Evolutionary conservation across 2,113 vertebrate genomes (phyloP), one percentile per base, ranked within the genome.

Genomic region (Ornithorhynchus anatinus): DNA sequence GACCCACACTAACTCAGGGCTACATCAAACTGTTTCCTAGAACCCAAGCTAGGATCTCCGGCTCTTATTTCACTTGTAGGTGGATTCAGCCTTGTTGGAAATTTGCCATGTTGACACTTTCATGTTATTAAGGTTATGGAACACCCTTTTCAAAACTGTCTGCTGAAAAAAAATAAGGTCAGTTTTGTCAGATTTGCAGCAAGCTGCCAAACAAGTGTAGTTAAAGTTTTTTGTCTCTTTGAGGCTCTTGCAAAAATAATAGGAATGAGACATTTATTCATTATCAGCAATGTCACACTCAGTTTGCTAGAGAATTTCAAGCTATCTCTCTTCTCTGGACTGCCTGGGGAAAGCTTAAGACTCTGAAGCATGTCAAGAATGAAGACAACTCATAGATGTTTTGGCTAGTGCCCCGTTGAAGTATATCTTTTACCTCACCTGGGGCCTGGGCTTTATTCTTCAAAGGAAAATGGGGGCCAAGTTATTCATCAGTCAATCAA

Each of bases 211-310:
- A n/a, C n/a, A n/a, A n/a, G n/a, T n/a, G n/a, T n/a, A n/a, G n/a
- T n/a, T n/a, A n/a, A n/a, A n/a, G n/a, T n/a, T n/a, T n/a, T 81
- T 27, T 79, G 57, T 10, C 73, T 23, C 22, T 60, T 47, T 68
- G 54, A 54, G 64, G 23, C 36, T 64, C 78, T 86, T 82, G 23
- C 42, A 57, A 57, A 50, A 71, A 76, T 67, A 74, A 78, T 86
- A 68, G 86, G 32, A 69, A 39, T 57, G 59, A 70, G 36, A 25
- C 31, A 74, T 80, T 84, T 83, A 50, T 80, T 83, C 57, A 42
- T 82, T 77, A 82, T 79, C 64, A 80, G 72, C 36, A 75, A 42
- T 80, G 58, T 83, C 76, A 86, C 77, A 80, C 62, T 84, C 68
- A 51, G 56, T 80, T 91, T 81, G 80, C 33, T 25, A 76, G 48